Percentiles rank a stretch among this genome's conserved stretches.
These are phyloP conservation scores for Chionis minor DNA, from an alignment of 2,113 vertebrate genomes.

Conservation along the genomic window DNA sequence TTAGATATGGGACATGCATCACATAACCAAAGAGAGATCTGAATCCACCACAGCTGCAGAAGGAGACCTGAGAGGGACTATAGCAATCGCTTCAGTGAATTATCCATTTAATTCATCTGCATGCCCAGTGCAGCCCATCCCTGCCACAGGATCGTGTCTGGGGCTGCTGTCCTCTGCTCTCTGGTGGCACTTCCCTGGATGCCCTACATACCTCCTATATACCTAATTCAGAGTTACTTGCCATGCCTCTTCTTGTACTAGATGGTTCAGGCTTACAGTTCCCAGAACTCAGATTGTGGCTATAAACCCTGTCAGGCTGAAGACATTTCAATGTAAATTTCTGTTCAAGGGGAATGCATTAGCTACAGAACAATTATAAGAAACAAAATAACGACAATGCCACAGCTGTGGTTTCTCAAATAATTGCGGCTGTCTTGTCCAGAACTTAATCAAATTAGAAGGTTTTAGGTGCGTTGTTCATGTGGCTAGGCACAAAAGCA, in stretches of 20 bases:
- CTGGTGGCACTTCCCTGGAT: not conserved
- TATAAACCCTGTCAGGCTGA: not conserved
- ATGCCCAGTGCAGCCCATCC: not conserved
- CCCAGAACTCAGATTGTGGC: not conserved
- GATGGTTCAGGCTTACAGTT: not conserved
- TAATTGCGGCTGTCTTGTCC: not conserved
- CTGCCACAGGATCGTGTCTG: not conserved
- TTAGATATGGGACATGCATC: not conserved
- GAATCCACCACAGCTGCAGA: not conserved
- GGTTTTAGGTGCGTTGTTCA: not conserved
- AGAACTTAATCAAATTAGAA: not conserved
- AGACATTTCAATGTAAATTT: conserved; percentile 1
- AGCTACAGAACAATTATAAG: not conserved
- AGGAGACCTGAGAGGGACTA: not conserved
- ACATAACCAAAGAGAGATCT: not conserved
- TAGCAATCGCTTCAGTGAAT: not conserved
- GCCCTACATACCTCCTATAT: not conserved
- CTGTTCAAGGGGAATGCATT: not conserved
- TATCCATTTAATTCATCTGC: not conserved
- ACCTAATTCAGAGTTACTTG: not conserved
- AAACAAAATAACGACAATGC: not conserved
- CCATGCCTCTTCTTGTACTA: not conserved
- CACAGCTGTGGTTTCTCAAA: not conserved
- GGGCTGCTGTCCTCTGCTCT: not conserved
- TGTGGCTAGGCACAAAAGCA: not conserved